Evolutionary conservation across 2,888 invertebrate genomes (phyloP), one percentile per base, ranked within the genome.

Genomic region (Galerucella calmariensis): DNA sequence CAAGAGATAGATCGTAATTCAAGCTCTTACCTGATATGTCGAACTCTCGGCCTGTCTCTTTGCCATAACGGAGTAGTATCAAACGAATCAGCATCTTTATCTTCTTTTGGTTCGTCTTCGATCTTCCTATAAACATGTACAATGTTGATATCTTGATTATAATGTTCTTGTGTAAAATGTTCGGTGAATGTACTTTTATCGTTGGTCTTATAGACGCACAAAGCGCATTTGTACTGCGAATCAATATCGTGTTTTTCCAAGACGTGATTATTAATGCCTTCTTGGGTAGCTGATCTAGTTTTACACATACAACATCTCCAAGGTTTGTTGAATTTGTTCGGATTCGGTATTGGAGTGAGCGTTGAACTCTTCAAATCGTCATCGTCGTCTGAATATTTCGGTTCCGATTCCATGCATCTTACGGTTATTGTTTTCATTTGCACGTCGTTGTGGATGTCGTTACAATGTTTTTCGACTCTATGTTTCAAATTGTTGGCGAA

Each of bases 221-320:
- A 88, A 0, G 89, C 90, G 82, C 95, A 95, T 81, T 92, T 92
- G 84, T 89, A 95, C 78, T 94, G 94, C 81, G 90, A 89, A 75
- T 91, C 92, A 2, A 93, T 90, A 46, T 90, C 89, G 82, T 96
- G 95, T 9, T 85, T 82, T 48, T 87, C 88, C 0, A 86, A 83
- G 48, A 91, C 91, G 82, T 94, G 94, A 0, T 88, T 87, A 0
- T 88, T 87, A 48, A 93, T 90, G 63, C 92, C 92, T 0, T 89
- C 88, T 35, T 92, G 90, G 0, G 91, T 90, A 76, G 89, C 87
- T 77, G 90, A 91, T 72, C 90, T 90, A 80, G 89, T 91, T 66
- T 90, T 89, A 81, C 94, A 94, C 44, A 93, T 83, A 16, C 92
- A 92, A 82, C 94, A 94, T 73, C 91, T 90, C 94, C 94, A 94